phyloP scores from a whole-genome alignment of 2,797 vertebrate species.

The Amphiprion clarkii region DNA sequence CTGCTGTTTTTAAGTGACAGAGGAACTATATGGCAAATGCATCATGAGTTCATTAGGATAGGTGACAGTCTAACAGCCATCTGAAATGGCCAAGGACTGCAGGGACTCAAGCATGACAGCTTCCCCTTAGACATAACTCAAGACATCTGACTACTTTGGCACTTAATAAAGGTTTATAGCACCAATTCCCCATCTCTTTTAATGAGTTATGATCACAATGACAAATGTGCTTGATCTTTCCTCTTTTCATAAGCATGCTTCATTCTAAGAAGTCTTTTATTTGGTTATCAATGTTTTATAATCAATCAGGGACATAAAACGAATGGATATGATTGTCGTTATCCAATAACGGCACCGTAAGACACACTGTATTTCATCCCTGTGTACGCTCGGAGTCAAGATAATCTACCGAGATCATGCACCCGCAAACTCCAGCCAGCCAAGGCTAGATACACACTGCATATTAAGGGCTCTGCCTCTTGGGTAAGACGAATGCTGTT shows the following conservation, averaged over 20 bases:
- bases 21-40: conserved; percentile 39
- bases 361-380: conserved; percentile 66
- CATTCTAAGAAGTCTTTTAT: conserved; percentile 77
- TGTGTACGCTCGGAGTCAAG: conserved; percentile 58
- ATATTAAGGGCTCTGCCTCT: conserved; percentile 63
- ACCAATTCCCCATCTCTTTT: conserved; percentile 66
- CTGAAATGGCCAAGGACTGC: conserved; percentile 53
- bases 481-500: conserved; percentile 64
- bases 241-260: conserved; percentile 68
- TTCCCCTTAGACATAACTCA: conserved; percentile 71
- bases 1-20: conserved; percentile 11
- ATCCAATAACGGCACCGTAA: conserved; percentile 61
- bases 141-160: conserved; percentile 69
- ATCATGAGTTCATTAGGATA: conserved; percentile 56
- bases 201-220: conserved; percentile 71
- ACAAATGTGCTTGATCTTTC: conserved; percentile 73
- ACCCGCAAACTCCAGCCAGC: conserved; percentile 56
- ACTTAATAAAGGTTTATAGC: conserved; percentile 81
- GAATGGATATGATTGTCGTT: conserved; percentile 73
- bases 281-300: conserved; percentile 81
- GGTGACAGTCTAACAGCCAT: conserved; percentile 33
- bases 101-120: conserved; percentile 53
- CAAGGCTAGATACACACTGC: conserved; percentile 47
- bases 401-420: conserved; percentile 70
- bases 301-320: conserved; percentile 77